These are phyloP conservation scores for Condylura cristata DNA, from an alignment of 2,113 vertebrate genomes.

Conservation along the genomic window DNA sequence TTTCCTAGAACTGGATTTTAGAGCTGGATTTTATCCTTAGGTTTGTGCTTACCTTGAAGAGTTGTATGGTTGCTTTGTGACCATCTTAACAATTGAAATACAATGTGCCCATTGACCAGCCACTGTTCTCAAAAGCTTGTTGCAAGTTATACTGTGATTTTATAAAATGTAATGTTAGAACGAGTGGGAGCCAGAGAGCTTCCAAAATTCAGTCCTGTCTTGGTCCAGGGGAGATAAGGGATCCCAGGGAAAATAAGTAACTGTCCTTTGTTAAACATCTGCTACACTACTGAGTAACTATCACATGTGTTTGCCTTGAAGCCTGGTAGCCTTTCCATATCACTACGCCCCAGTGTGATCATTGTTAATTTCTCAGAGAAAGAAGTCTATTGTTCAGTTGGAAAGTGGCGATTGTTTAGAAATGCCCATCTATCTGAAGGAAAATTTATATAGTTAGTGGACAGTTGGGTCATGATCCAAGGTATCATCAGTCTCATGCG, in stretches of 20 bases:
- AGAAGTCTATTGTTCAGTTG: neutral
- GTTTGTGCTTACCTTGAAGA: constrained; percentile 16
- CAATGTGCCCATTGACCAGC: neutral
- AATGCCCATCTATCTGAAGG: neutral
- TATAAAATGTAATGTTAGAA: neutral
- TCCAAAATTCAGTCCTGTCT: neutral
- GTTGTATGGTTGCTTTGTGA: neutral
- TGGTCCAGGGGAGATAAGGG: neutral
- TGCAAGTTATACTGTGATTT: neutral
- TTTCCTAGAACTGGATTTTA: constrained; percentile 30
- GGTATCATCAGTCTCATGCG: neutral
- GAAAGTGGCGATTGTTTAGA: neutral
- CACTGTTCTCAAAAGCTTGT: neutral
- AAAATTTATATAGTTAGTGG: neutral
- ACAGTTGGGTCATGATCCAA: neutral
- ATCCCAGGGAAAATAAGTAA: neutral
- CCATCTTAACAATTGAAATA: neutral
- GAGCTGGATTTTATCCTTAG: neutral
- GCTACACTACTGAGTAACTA: neutral
- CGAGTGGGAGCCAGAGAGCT: neutral
- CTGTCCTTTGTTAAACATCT: neutral
- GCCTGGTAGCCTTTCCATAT: too few species aligned
- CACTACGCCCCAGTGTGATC: neutral
- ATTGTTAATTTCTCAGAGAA: neutral
- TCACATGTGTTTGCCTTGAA: neutral